Base-by-base conservation (phyloP, 1,140 invertebrate genomes). In the Brachionus rubens region DNA sequence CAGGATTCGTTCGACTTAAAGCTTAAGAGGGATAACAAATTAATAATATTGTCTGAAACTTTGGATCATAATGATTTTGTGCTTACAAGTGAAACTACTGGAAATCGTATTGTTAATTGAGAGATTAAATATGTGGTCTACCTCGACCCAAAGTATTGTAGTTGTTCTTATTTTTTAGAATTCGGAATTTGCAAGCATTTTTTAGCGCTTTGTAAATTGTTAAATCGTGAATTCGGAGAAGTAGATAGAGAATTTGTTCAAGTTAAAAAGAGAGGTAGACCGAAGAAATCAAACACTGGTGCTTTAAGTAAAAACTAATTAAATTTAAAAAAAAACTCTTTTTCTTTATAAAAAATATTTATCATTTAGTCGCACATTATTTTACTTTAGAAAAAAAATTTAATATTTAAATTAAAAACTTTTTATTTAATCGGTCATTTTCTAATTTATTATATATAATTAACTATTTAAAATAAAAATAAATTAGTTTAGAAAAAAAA, bases 381-480 rank as follows among this genome's bases (percentile, higher is more conserved):
- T 54, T 54, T 54, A 26, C 14, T 54, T 26, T 54, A 50, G 16
- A 21, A 54, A 26, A 24, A 54, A 54, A 54, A 54, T 26, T 30
- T 54, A 26, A 26, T 54, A 54, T 54, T 26, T 54, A 28, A 10
- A 54, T 14, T 26, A 26, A 54, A 54, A 54, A 24, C 10, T 54
- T 26, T 54, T 54, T 54, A 54, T 54, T 54, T 54, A 54, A 54
- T 26, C 14, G 14, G 28, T 14, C 26, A 24, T 54, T 26, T 26
- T 54, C 28, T 26, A 26, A 12, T 54, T 26, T 54, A 54, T 26
- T 54, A 26, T 12, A 26, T 26, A 26, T 26, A 26, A 12, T 26
- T 26, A 54, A 54, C 50, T 54, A 54, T 54, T 54, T 54, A 54
- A 54, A 54, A 54, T 12, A 26, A 24, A 26, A 54, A 26, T 54